A percentile compares a stretch with the other conserved stretches of the same genome.
These are phyloP conservation scores for Petrolisthes manimaculis DNA, from an alignment of 2,888 invertebrate species.

Conservation along the genomic window DNA sequence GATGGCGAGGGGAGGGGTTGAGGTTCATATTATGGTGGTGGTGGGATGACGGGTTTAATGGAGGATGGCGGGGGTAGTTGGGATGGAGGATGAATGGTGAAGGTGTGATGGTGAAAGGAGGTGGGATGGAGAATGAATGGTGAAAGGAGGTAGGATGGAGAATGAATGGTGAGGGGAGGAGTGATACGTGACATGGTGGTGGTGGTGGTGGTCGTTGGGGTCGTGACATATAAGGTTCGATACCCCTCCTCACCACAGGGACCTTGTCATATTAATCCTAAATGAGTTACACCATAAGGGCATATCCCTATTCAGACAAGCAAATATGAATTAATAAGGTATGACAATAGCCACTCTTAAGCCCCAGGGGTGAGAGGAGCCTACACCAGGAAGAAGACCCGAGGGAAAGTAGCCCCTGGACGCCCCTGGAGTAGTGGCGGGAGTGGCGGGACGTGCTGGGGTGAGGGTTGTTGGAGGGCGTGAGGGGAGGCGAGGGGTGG, in stretches of 20 bases:
- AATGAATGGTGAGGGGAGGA: neutral
- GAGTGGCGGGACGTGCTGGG: slow-evolving; percentile 5
- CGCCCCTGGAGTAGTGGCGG: neutral
- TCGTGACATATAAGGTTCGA: neutral
- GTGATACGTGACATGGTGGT: neutral
- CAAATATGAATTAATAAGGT: slow-evolving; percentile 52
- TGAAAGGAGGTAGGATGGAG: neutral
- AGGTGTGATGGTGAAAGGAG: neutral
- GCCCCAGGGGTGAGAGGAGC: neutral
- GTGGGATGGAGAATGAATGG: neutral
- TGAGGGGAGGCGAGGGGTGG: slow-evolving; percentile 15
- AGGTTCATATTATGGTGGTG: neutral
- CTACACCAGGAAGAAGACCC: neutral
- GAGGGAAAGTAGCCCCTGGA: slow-evolving; percentile 3
- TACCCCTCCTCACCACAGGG: neutral
- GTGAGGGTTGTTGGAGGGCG: slow-evolving; percentile 6
- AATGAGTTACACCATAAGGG: slow-evolving; percentile 39
- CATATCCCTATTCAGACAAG: slow-evolving; percentile 12
- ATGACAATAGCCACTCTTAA: slow-evolving; percentile 39
- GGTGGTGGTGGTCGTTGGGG: neutral
- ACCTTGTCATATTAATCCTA: slow-evolving; percentile 27
- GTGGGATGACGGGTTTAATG: neutral
- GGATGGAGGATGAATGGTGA: too few species aligned
- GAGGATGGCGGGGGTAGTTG: neutral
- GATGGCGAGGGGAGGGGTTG: neutral